Percentiles rank a stretch among this genome's conserved stretches.
phyloP scores from a whole-genome alignment of 1,140 invertebrate genomes.

The Drosophila tani region DNA sequence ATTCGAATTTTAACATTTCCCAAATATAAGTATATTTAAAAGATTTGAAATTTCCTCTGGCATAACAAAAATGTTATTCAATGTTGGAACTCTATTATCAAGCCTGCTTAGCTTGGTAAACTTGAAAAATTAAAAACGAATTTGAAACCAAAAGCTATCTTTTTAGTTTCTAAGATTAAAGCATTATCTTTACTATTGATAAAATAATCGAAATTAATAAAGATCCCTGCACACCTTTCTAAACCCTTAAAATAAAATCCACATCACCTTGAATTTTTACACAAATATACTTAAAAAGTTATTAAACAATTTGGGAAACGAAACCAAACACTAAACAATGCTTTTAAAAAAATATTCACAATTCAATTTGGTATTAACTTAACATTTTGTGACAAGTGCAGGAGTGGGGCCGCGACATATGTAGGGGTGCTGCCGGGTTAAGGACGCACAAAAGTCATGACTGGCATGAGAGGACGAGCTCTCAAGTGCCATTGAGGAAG shows the following conservation, averaged over 20 bases:
- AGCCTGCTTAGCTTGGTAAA: too few relatives aligned
- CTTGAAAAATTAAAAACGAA: too few relatives aligned
- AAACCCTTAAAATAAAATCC: background rate
- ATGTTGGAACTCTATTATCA: too few relatives aligned
- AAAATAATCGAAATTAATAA: too few relatives aligned
- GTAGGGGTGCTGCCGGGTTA: constrained; percentile 34
- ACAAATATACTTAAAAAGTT: background rate
- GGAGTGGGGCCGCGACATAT: background rate
- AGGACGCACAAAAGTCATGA: constrained; percentile 56
- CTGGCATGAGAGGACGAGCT: constrained; percentile 34
- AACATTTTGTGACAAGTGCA: constrained; percentile 8
- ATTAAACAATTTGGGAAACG: background rate
- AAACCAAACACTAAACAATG: background rate
- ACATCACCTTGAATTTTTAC: background rate
- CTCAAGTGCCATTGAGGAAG: constrained; percentile 57
- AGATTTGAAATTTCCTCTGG: too few relatives aligned
- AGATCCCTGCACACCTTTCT: too few relatives aligned
- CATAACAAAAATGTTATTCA: too few relatives aligned
- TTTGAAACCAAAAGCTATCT: too few relatives aligned
- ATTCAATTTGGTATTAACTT: constrained; percentile 1
- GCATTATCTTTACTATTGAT: too few relatives aligned
- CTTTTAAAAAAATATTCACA: constrained; percentile 3
- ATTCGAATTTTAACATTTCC: too few relatives aligned
- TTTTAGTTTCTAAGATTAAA: too few relatives aligned
- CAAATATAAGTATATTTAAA: too few relatives aligned